These are phyloP conservation scores for Seira sanloemensis DNA, from an alignment of 2,888 invertebrate genomes.

Conservation along the genomic window DNA sequence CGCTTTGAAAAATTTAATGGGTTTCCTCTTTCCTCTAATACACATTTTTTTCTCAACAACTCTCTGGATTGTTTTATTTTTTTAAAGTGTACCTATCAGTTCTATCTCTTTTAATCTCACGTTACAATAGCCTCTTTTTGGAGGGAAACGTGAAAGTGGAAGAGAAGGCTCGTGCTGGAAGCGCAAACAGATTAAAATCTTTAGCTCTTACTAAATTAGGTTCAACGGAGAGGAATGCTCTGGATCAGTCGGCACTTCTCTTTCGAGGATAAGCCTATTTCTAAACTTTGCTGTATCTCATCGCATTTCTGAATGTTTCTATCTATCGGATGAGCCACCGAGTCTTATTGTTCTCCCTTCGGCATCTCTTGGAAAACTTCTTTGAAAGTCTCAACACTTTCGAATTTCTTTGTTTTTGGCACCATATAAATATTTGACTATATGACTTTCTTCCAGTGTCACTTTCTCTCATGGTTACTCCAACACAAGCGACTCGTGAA, in stretches of 20 bases:
- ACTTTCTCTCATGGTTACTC: constrained; percentile 20
- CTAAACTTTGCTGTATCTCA: too few relatives aligned
- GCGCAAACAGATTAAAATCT: neutral
- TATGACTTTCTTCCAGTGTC: neutral
- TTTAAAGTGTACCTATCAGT: too few relatives aligned
- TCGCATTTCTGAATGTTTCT: neutral
- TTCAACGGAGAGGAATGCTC: neutral
- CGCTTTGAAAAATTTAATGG: neutral
- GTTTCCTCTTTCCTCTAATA: neutral
- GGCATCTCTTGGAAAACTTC: neutral
- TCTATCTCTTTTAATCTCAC: too few relatives aligned
- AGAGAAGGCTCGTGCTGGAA: too few relatives aligned
- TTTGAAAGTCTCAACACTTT: neutral
- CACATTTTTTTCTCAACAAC: neutral
- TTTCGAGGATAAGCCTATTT: too few relatives aligned
- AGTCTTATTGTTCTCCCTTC: neutral
- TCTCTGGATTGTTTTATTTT: neutral
- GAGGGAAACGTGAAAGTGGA: too few relatives aligned
- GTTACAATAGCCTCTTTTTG: too few relatives aligned
- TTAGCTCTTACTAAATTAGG: neutral
- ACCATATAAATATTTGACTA: neutral
- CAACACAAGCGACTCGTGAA: constrained; percentile 16
- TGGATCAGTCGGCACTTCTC: neutral
- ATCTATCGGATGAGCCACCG: neutral
- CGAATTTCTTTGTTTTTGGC: neutral